Evolutionary conservation across 2,113 vertebrate genomes (phyloP), one percentile per base, ranked within the genome.

Genomic region (Leptobrachium ailaonicum): DNA sequence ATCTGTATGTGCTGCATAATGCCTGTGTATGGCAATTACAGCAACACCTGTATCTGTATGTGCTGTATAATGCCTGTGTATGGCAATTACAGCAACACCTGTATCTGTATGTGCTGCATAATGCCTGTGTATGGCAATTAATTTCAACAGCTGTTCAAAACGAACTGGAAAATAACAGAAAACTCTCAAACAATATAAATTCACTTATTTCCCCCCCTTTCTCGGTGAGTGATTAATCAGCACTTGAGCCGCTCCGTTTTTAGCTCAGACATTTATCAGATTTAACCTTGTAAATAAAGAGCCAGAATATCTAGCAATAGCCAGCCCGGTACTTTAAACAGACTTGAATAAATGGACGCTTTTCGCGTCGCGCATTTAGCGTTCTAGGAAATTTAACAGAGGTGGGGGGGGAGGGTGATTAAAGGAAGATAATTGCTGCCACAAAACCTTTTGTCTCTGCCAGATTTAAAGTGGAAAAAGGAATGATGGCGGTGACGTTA

Each of bases 141-240:
- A 32, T 41, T 67, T 56, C 50, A 41, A 54, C 47, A 4, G 42
- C 62, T 50, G 2, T 13, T 6, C 8, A 32, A 42, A 56, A 66
- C 5, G 64, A 1, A 10, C 47, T 77, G 53, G 75, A 77, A 77
- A 77, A 69, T 76, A 67, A 67, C 64, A 76, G 20, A 2, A 58
- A 6, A 50, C n/a, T 50, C n/a, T n/a, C 44, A 10, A 14, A 50
- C 13, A 50, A 50, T 47, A 50, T 71, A 6, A 32, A n/a, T 71
- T 47, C 45, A 50, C 1, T 71, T 13, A 14, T 71, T 71, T 69
- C 10, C 6, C 45, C 45, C 45, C 2, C 14, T 64, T 64, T 64
- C 6, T 64, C 9, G n/a, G 4, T 5, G 20, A 13, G 20, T 6
- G 62, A 64, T 64, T 64, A 64, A 64, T 64, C 62, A 64, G n/a